A percentile compares a stretch with the other conserved stretches of the same genome.
Conservation (phyloP, 2,888 invertebrate genomes). For the Volucella bombylans region DNA sequence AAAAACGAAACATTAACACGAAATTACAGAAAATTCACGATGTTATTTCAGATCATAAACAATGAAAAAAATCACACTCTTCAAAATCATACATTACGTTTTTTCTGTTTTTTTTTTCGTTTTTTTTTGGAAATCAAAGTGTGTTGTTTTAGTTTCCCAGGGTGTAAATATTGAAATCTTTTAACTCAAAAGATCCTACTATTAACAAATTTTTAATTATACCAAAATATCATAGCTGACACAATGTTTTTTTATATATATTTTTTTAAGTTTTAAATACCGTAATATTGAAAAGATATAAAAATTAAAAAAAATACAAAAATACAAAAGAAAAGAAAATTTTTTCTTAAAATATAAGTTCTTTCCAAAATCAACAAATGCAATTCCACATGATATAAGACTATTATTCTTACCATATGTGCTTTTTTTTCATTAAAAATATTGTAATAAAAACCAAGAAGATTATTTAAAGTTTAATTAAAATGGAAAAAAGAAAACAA, state of each 20-base stretch:
- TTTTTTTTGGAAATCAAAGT: slow-evolving; percentile 11
- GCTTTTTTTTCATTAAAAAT: slow-evolving; percentile 26
- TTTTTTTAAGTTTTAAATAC: slow-evolving; percentile 77
- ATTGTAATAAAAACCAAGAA: slow-evolving; percentile 23
- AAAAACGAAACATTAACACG: neutral
- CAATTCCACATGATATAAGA: slow-evolving; percentile 67
- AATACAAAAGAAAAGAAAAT: slow-evolving; percentile 70
- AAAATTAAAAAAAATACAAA: slow-evolving; percentile 70
- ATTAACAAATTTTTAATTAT: slow-evolving; percentile 74
- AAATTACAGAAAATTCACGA: neutral
- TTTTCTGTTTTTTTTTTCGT: slow-evolving; percentile 24
- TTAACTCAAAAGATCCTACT: slow-evolving; percentile 38
- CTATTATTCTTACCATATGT: slow-evolving; percentile 41
- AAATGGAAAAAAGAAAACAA: slow-evolving; percentile 59
- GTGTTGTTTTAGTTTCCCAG: slow-evolving; percentile 49
- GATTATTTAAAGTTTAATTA: slow-evolving; percentile 39
- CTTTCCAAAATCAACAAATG: slow-evolving; percentile 67
- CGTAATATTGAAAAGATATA: slow-evolving; percentile 64
- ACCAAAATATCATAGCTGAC: slow-evolving; percentile 82
- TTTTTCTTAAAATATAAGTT: slow-evolving; percentile 40
- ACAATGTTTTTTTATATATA: slow-evolving; percentile 81
- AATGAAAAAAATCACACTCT: neutral
- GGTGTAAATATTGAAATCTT: slow-evolving; percentile 7
- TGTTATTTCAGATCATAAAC: neutral
- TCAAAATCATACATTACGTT: slow-evolving; percentile 10